Base-by-base conservation (phyloP, 1,140 invertebrate species). In the Oscheius sp. region DNA sequence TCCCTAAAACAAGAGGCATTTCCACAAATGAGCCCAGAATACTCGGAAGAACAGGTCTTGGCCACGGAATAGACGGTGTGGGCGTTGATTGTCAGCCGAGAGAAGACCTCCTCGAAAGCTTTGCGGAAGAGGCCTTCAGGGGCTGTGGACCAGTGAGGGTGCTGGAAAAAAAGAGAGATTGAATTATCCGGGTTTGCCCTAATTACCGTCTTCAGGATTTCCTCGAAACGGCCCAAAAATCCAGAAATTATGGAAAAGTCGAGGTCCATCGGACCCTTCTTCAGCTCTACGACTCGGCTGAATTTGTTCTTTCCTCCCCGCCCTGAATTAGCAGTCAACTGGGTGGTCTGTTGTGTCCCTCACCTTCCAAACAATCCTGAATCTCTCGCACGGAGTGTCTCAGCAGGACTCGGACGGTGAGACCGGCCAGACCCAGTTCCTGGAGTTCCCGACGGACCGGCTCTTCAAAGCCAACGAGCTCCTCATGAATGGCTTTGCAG, bases 231-330 rank as follows among this genome's bases (percentile, higher is more conserved):
- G n/a, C n/a, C n/a, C n/a, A n/a, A n/a, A n/a, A n/a, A n/a, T n/a
- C n/a, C n/a, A n/a, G n/a, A n/a, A n/a, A n/a, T n/a, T n/a, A n/a
- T n/a, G n/a, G n/a, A n/a, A n/a, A n/a, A n/a, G n/a, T n/a, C n/a
- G n/a, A n/a, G n/a, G n/a, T n/a, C n/a, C n/a, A 7, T 67, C 38
- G 45, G 46, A 26, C 45, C 42, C 7, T 67, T 67, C 55, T 55
- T 67, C 23, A 46, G 32, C 18, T 20, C 45, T 35, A 34, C 35
- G 29, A 46, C n/a, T n/a, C 65, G 0, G 65, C 45, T 34, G 35
- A 46, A 32, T 46, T 67, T 35, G 38, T 7, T 45, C 35, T 32
- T 7, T 29, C 65, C 34, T 67, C 55, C 2, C 20, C 36, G 23
- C 35, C 45, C 3, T 10, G 10, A 26, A 34, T 67, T 1, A 34